A percentile compares a stretch with the other conserved stretches of the same genome.
Conservation (phyloP, 92 coral and sea anemone species). For the Metridium senile region DNA sequence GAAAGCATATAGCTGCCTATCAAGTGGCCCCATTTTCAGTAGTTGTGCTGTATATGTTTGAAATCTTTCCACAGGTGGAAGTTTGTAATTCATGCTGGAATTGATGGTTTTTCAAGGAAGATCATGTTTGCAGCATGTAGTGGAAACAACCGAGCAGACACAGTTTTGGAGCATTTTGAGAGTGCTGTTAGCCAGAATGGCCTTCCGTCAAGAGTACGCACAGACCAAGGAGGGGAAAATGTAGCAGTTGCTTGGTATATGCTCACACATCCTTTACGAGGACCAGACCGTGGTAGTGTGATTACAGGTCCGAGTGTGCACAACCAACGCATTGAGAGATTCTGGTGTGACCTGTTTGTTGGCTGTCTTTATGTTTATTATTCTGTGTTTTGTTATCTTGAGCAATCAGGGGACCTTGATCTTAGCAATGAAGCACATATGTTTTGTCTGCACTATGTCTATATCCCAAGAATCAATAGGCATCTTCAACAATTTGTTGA, state of each 20-base stretch:
- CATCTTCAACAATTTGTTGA: conserved; percentile 48
- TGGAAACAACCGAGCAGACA: conserved; percentile 47
- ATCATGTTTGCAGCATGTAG: conserved; percentile 39
- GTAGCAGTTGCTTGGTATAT: conserved; percentile 48
- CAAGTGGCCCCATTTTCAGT: no score
- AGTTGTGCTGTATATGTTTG: no score
- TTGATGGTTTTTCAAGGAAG: conserved; percentile 42
- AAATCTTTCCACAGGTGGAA: conserved; percentile 35
- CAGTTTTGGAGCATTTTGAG: conserved; percentile 40
- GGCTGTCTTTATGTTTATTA: conserved; percentile 49
- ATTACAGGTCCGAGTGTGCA: conserved; percentile 54
- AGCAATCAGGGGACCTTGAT: conserved; percentile 47
- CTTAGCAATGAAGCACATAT: conserved; percentile 47
- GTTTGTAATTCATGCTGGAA: conserved; percentile 51
- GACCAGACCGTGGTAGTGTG: conserved; percentile 43
- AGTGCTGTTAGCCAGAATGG: conserved; percentile 46
- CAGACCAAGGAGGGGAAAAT: conserved; percentile 63
- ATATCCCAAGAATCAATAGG: conserved; percentile 57
- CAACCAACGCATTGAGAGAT: conserved; percentile 55
- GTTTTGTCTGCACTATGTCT: conserved; percentile 51
- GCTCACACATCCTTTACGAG: conserved; percentile 53
- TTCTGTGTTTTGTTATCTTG: conserved; percentile 38
- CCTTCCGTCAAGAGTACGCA: conserved; percentile 56
- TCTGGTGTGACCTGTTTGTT: conserved; percentile 51
- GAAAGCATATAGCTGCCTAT: no score